Evolutionary conservation across 2,797 vertebrate species (phyloP).

Genomic region (Xenops minutus): DNA sequence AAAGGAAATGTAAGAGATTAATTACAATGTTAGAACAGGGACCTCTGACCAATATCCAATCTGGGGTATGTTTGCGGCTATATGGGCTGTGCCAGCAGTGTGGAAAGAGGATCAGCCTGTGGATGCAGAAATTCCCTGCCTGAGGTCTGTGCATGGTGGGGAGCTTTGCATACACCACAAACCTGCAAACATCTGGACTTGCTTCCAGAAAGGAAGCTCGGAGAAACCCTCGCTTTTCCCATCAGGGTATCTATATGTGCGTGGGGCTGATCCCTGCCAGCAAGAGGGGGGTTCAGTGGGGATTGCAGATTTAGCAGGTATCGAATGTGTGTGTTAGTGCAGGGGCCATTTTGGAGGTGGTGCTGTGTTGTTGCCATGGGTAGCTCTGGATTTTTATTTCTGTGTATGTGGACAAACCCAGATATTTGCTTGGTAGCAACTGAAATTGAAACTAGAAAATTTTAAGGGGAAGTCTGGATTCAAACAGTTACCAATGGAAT

Average conservation of each 20-base stretch:
- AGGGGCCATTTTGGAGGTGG: background rate
- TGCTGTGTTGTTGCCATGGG: background rate
- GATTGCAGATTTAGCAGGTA: background rate
- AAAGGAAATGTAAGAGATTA: background rate
- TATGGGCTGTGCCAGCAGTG: background rate
- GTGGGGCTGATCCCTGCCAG: background rate
- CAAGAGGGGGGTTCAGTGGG: background rate
- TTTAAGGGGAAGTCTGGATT: background rate
- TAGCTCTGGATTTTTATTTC: background rate
- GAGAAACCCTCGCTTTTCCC: background rate
- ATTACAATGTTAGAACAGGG: background rate
- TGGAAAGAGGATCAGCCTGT: background rate
- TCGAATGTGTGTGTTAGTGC: rapidly evolving
- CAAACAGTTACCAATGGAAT: background rate
- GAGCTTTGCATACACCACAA: background rate
- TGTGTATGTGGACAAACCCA: background rate
- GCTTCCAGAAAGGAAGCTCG: background rate
- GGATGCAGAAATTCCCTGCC: background rate
- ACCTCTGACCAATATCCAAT: rapidly evolving
- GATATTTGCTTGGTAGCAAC: background rate
- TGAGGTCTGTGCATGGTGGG: background rate
- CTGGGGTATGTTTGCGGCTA: background rate
- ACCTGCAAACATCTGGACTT: background rate
- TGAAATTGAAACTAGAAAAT: background rate
- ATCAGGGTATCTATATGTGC: rapidly evolving